Evolutionary conservation across 1,140 invertebrate species (phyloP).

Genomic region (Diprion similis): DNA sequence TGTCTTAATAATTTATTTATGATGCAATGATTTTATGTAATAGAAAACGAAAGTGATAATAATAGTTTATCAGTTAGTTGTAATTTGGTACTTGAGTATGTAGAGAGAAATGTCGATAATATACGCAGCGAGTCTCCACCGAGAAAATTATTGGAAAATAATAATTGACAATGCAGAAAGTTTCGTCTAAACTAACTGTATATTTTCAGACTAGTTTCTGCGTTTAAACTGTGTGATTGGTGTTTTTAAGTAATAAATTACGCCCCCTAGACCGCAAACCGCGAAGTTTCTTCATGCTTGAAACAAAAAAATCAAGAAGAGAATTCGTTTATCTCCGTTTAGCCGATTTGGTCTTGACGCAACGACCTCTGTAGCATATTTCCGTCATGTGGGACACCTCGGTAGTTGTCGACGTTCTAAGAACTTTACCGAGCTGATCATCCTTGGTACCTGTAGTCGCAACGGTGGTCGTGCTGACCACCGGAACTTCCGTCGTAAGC

Average conservation of each 20-base stretch:
- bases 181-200: no score
- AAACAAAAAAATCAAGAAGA: slow-evolving; percentile 25
- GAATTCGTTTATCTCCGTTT: slow-evolving; percentile 35
- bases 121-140: no score
- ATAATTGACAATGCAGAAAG: no score
- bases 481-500: slow-evolving; percentile 27
- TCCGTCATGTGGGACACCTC: slow-evolving; percentile 85
- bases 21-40: neutral
- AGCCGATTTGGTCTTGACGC: slow-evolving; percentile 73
- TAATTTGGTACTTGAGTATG: no score
- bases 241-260: no score
- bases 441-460: slow-evolving; percentile 22
- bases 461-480: slow-evolving; percentile 18
- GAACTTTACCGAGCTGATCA: slow-evolving; percentile 64
- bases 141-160: no score
- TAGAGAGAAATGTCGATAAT: no score
- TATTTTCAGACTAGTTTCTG: no score
- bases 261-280: neutral
- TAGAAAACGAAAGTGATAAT: no score
- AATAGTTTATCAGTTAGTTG: no score
- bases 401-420: slow-evolving; percentile 78
- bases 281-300: neutral
- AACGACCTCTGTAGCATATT: slow-evolving; percentile 84
- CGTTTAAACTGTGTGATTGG: no score
- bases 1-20: neutral